Evolutionary conservation across 2,888 invertebrate genomes (phyloP).

Genomic region (Heteromurus nitidus): DNA sequence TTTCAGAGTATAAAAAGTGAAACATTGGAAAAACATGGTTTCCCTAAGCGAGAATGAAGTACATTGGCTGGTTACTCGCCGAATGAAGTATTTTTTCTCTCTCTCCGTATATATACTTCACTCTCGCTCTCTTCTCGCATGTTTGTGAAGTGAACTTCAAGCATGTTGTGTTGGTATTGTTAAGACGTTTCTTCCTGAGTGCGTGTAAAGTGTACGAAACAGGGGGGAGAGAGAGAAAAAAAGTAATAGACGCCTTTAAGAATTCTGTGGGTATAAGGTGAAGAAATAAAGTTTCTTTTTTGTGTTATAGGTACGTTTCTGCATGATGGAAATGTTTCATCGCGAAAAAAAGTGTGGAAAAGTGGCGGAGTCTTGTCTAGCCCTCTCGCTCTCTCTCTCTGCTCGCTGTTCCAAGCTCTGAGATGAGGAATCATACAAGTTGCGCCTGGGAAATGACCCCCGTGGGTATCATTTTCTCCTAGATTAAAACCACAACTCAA

Average conservation of each 20-base stretch:
- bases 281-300: slow-evolving; percentile 4
- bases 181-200: background rate
- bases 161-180: too few relatives aligned
- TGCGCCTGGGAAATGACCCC: slow-evolving; percentile 72
- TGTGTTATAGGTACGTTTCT: background rate
- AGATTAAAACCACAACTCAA: slow-evolving; percentile 74
- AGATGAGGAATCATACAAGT: slow-evolving; percentile 74
- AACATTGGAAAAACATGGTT: slow-evolving; percentile 31
- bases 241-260: background rate
- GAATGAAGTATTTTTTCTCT: background rate
- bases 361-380: slow-evolving; percentile 55
- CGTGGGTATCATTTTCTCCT: slow-evolving; percentile 73
- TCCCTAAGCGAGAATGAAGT: slow-evolving; percentile 18
- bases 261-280: background rate
- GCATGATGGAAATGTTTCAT: slow-evolving; percentile 63
- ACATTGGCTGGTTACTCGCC: background rate
- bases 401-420: slow-evolving; percentile 15
- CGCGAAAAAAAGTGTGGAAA: slow-evolving; percentile 61
- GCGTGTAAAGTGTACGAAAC: slow-evolving; percentile 16
- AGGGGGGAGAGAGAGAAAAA: background rate
- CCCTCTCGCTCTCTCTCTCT: background rate
- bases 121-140: background rate
- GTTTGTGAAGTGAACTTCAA: too few relatives aligned
- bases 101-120: background rate
- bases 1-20: slow-evolving; percentile 23